Conservation (phyloP, 2,888 invertebrate genomes). For the Rosalia funebris region DNA sequence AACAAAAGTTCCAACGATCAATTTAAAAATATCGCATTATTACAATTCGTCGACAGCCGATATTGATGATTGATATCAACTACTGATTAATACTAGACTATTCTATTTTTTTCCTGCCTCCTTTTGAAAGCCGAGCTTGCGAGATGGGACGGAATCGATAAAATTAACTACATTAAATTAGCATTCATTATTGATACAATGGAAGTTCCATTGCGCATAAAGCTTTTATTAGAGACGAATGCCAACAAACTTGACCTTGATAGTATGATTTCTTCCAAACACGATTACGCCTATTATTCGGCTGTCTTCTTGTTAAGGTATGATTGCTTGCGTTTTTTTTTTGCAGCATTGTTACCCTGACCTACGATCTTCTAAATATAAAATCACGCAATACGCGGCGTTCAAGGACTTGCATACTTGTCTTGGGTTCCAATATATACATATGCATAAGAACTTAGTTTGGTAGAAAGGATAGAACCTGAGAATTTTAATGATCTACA, state of each 20-base stretch:
- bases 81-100: not conserved
- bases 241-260: constrained; percentile 2
- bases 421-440: too few species aligned
- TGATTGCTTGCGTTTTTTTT: not conserved
- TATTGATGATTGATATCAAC: not conserved
- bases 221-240: not conserved
- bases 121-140: not conserved
- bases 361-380: not conserved
- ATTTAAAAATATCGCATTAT: not conserved
- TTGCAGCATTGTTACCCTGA: not conserved
- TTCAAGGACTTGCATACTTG: too few species aligned
- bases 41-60: not conserved
- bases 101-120: not conserved
- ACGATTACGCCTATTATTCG: not conserved
- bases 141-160: not conserved
- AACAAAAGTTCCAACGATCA: not conserved
- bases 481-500: too few species aligned
- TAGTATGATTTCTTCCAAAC: not conserved
- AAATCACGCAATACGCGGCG: not conserved
- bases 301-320: not conserved
- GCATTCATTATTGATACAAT: not conserved
- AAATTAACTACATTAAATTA: not conserved
- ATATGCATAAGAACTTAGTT: too few species aligned
- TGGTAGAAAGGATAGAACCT: too few species aligned
- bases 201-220: not conserved